A percentile compares a stretch with the other conserved stretches of the same genome.
phyloP scores from a whole-genome alignment of 1,140 invertebrate genomes.

The Drosophila teissieri region DNA sequence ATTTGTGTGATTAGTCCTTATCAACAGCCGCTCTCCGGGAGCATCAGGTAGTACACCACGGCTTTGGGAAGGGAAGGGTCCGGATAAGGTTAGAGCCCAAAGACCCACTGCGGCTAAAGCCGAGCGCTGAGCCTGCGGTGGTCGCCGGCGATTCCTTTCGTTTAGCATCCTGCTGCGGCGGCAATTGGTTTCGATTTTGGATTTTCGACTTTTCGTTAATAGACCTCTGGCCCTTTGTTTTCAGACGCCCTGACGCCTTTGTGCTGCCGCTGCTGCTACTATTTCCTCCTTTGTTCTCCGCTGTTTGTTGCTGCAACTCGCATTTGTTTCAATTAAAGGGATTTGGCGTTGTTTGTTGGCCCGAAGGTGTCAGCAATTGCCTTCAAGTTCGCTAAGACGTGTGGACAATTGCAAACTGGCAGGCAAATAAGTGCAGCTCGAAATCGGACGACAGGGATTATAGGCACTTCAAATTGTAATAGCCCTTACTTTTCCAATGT shows the following conservation, averaged over 20 bases:
- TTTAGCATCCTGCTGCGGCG: slow-evolving; percentile 78
- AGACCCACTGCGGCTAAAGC: slow-evolving; percentile 78
- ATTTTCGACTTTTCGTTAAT: slow-evolving; percentile 71
- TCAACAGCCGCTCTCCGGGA: slow-evolving; percentile 56
- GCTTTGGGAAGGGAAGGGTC: slow-evolving; percentile 26
- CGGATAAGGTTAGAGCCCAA: not conserved
- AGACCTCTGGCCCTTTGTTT: slow-evolving; percentile 65
- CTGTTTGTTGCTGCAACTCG: slow-evolving; percentile 52
- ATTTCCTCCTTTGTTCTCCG: slow-evolving; percentile 34
- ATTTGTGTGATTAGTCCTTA: slow-evolving; percentile 84
- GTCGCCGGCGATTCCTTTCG: slow-evolving; percentile 68
- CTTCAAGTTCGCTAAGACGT: slow-evolving; percentile 45
- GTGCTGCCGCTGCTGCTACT: slow-evolving; percentile 34
- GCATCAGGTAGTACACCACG: slow-evolving; percentile 54
- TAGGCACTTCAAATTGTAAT: not conserved
- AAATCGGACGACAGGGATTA: slow-evolving; percentile 9
- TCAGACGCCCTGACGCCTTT: slow-evolving; percentile 78
- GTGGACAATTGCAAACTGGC: slow-evolving; percentile 53
- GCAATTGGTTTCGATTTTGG: slow-evolving; percentile 79
- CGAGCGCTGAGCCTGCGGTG: slow-evolving; percentile 51
- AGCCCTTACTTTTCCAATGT: not conserved
- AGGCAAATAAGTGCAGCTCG: slow-evolving; percentile 2
- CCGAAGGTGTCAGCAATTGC: slow-evolving; percentile 52
- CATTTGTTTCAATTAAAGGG: slow-evolving; percentile 83
- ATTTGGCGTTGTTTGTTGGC: slow-evolving; percentile 52